Evolutionary conservation across 2,797 vertebrate genomes (phyloP).

Genomic region (Gymnocypris eckloni): DNA sequence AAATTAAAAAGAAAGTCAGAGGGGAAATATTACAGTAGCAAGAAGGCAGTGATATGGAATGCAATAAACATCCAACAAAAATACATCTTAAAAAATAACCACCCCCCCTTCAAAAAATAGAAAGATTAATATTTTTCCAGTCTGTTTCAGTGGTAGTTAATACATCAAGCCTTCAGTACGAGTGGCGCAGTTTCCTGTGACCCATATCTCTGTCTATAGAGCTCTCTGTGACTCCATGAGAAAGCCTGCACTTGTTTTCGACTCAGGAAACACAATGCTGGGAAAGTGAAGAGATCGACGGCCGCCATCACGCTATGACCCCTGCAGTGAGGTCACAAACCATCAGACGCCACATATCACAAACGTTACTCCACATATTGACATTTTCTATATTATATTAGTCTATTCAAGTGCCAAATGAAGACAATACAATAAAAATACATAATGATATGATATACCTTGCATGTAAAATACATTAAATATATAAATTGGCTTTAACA

Average conservation of each 20-base stretch:
- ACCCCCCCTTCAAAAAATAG: background rate
- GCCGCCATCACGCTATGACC: slow-evolving; percentile 47
- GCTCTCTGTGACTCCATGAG: slow-evolving; percentile 58
- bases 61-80: slow-evolving; percentile 9
- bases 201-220: slow-evolving; percentile 37
- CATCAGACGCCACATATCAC: background rate
- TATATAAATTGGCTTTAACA: background rate
- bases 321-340: slow-evolving; percentile 27
- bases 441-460: background rate
- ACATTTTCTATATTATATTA: background rate
- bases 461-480: background rate
- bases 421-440: background rate
- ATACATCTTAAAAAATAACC: background rate
- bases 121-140: background rate
- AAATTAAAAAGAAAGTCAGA: background rate
- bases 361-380: background rate
- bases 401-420: background rate
- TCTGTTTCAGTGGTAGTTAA: slow-evolving; percentile 26
- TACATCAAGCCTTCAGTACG: slow-evolving; percentile 50
- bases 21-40: slow-evolving; percentile 11
- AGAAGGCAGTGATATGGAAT: background rate
- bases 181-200: slow-evolving; percentile 28
- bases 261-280: slow-evolving; percentile 73
- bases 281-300: slow-evolving; percentile 63
- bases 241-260: slow-evolving; percentile 64